Base-by-base conservation (phyloP, 92 coral and sea anemone species). In the Heteractis magnifica region DNA sequence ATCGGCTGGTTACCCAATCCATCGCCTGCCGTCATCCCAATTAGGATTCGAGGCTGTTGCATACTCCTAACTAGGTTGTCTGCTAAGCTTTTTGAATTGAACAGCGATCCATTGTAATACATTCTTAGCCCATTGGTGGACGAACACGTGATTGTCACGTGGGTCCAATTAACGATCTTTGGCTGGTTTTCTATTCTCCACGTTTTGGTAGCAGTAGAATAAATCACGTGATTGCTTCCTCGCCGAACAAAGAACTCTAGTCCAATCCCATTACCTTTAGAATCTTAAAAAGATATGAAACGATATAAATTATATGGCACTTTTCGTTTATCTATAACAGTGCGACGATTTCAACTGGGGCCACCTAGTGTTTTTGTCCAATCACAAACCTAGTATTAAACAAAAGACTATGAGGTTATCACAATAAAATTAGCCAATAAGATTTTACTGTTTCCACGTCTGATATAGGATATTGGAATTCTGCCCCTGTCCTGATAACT, bases 111-210 rank as follows among this genome's bases (percentile, higher is more conserved):
- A 81, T 86, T 83, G 82, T 82, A 74, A 76, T 62, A 90, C 21
- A 90, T 58, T 51, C 80, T 86, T 56, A 90, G 87, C 11, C 93
- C 90, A 86, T 90, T 82, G 49, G 81, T 77, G 65, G 19, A 68
- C 65, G 83, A 83, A 80, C 83, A 90, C 75, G 76, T 85, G 86
- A 83, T 71, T 11, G 78, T 53, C 72, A 85, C 88, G 77, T 78
- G 88, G 8, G 83, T 85, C 75, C 74, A 77, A 26, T 79, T 76
- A 23, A 48, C 56, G 14, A 77, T 72, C 56, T 51, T 60, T 65
- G 83, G 83, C 53, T 73, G 77, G 51, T 51, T 81, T 16, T 65
- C 65, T 58, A 90, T 76, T 83, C 86, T 79, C 93, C 93, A 86
- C 1, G 86, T 26, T 6, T 71, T 49, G 12, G 79, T 73, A 12